Evolutionary conservation across 2,797 vertebrate species (phyloP).

Genomic region (Antennarius maculatus): DNA sequence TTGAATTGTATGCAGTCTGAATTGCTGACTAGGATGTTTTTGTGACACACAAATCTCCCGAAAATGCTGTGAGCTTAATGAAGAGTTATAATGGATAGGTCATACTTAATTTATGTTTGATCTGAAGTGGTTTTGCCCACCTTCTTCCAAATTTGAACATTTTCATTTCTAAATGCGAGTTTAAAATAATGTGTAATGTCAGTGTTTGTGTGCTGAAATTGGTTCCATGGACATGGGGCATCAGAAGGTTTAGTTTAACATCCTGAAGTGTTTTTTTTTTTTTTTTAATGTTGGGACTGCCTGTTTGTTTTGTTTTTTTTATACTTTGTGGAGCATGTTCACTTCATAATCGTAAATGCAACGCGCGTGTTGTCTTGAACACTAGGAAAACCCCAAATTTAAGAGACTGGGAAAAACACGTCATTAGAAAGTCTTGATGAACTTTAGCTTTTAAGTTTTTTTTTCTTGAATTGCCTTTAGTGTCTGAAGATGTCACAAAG

Average conservation of each 20-base stretch:
- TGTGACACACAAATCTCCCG: constrained; percentile 47
- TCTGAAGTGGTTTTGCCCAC: constrained; percentile 54
- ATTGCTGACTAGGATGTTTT: constrained; percentile 34
- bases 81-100: constrained; percentile 57
- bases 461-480: constrained; percentile 32
- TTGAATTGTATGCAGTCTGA: constrained; percentile 28
- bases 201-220: constrained; percentile 73
- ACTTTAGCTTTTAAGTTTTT: constrained; percentile 33
- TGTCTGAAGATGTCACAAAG: constrained; percentile 36
- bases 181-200: constrained; percentile 65
- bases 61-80: constrained; percentile 65
- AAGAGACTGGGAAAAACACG: constrained; percentile 30
- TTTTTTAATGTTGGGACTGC: constrained; percentile 56
- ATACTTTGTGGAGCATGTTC: constrained; percentile 80
- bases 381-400: constrained; percentile 46
- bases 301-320: constrained; percentile 61
- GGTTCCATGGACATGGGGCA: constrained; percentile 36
- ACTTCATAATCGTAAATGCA: constrained; percentile 78
- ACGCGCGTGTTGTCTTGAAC: constrained; percentile 71
- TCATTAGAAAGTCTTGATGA: constrained; percentile 42
- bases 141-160: constrained; percentile 58
- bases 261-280: constrained; percentile 35
- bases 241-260: constrained; percentile 41
- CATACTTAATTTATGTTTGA: constrained; percentile 60
- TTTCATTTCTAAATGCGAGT: constrained; percentile 65